Base-by-base conservation (phyloP, 2,888 invertebrate genomes). In the Plebejus argus region DNA sequence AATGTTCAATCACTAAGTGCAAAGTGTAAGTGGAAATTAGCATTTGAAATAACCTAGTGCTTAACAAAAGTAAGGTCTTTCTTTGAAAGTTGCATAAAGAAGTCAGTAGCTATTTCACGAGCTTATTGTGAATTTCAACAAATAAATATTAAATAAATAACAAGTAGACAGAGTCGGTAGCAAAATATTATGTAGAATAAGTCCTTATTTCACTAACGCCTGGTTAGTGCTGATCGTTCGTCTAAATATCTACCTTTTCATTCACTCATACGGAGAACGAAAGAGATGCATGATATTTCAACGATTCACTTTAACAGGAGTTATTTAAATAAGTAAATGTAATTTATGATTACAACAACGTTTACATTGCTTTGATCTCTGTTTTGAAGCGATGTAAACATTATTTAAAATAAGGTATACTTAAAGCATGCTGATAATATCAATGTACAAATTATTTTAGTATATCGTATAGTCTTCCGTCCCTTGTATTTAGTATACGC, bases 371-470 rank as follows among this genome's bases (percentile, higher is more conserved):
- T 66, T 66, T 66, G 66, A 66, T 66, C 66, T 66, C 66, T 6
- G 0, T 5, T 66, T 66, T 66, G 66, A 66, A 66, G 66, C 66
- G 66, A 33, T 66, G 66, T 66, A 66, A 66, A 33, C 66, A 66
- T 66, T 66, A 28, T 28, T 61, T 61, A 3, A 4, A 33, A 33
- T 15, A 39, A 39, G 45, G 7, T 53, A 74, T 20, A 28, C 66
- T 66, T 18, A 49, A 74, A 74, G 74, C 74, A 49, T 74, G 71
- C 56, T 71, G 70, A 74, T 77, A 58, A 74, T 45, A 33, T 77
- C 70, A 35, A 70, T 76, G 70, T 76, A 77, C 78, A 76, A 58
- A 78, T 76, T 66, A 71, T 72, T 76, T 45, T 71, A 71, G 66
- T n/a, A 18, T 72, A 12, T 72, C 56, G n/a, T 66, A 18, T 15